phyloP scores from a whole-genome alignment of 2,797 vertebrate genomes.

The Gobionotothen gibberifrons region DNA sequence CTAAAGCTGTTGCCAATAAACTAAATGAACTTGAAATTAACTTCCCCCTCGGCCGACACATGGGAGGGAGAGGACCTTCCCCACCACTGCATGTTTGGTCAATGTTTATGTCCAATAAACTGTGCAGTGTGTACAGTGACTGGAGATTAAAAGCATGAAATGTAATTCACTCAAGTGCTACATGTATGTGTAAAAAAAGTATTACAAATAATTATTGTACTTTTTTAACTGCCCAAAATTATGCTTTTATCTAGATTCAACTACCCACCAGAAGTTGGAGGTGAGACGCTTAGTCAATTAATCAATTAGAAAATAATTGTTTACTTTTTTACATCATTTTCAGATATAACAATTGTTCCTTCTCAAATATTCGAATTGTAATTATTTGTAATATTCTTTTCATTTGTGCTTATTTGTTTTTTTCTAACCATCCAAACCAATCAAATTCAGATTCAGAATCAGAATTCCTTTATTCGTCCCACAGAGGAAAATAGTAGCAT shows the following conservation, averaged over 20 bases:
- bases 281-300: neutral
- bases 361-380: neutral
- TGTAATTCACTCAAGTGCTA: neutral
- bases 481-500: neutral
- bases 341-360: neutral
- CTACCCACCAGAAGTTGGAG: neutral
- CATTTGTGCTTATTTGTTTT: too few species aligned
- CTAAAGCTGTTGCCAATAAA: conserved; percentile 72
- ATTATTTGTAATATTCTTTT: too few species aligned
- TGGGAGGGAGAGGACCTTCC: conserved; percentile 6
- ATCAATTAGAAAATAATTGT: neutral
- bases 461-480: too few species aligned
- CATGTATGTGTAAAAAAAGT: too few species aligned
- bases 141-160: neutral
- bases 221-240: neutral
- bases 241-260: neutral
- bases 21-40: conserved; percentile 67
- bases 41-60: conserved; percentile 39
- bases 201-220: too few species aligned
- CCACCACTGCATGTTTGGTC: neutral
- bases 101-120: neutral
- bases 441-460: too few species aligned
- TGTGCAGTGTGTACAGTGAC: neutral
- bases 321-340: neutral
- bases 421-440: too few species aligned